Evolutionary conservation across 2,797 vertebrate genomes (phyloP), one percentile per base, ranked within the genome.

Genomic region (Neosilurus hyrtlii): DNA sequence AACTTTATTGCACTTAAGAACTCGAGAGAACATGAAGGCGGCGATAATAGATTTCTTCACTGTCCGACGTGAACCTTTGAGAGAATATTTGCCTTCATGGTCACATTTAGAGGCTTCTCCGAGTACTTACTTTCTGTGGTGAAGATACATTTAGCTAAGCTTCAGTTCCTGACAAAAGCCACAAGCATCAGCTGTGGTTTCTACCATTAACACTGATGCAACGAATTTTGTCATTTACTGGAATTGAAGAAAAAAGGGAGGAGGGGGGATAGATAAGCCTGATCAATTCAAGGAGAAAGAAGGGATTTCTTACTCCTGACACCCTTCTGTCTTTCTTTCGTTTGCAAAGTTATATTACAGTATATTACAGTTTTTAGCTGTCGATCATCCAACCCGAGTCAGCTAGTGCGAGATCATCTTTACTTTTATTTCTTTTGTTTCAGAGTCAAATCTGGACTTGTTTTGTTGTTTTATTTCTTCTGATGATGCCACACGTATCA

Each of bases 381-480:
- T 51, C 54, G 8, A 37, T n/a, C 73, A n/a, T 15, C 10, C 16
- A 30, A 30, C 30, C 43, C 43, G 3, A 79, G 18, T 10, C 20
- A 57, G 16, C 37, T 62, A 16, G 35, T 62, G 43, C 9, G 24
- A 65, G 10, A 54, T 66, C 3, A 54, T 37, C 61, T 56, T 35
- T 9, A 65, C 24, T 20, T 16, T 37, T 51, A 30, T 30, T 30
- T 30, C 30, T 30, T 30, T 30, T 30, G 1, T 49, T 15, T 63
- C 26, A 59, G 43, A 63, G 57, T 37, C 81, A 86, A 75, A 85
- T 91, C 87, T 86, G 81, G 90, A 84, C 91, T 90, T 92, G 90
- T 92, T 87, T 90, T 84, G 91, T 90, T 93, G 91, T 91, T 88
- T 86, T 88, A 87, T 91, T 93, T 92, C 86, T 86, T 84, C 52